Conservation (phyloP, 2,113 vertebrate genomes). For the Casuarius casuarius region DNA sequence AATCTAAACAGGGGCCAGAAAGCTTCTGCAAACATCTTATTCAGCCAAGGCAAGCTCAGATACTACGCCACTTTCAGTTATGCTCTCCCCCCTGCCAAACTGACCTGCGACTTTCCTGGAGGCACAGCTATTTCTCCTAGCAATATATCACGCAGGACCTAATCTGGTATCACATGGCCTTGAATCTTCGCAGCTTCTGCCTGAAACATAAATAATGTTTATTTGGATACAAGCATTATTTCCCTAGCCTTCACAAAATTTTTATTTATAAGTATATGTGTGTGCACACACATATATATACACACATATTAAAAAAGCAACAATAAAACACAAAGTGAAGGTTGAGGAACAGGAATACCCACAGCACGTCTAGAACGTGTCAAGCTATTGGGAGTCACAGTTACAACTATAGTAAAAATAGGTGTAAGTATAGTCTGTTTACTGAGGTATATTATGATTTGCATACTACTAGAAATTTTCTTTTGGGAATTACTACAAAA, state of each 20-base stretch:
- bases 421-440: background rate
- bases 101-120: background rate
- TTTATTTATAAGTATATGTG: background rate
- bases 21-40: background rate
- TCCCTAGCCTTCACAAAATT: background rate
- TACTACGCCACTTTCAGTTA: background rate
- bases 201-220: background rate
- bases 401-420: background rate
- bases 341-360: background rate
- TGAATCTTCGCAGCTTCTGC: background rate
- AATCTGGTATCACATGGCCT: accelerated
- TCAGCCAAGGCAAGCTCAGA: background rate
- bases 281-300: background rate
- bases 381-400: background rate
- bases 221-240: background rate
- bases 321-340: background rate
- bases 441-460: background rate
- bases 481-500: background rate
- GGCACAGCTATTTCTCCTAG: background rate
- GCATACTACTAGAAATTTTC: background rate
- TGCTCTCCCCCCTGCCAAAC: background rate
- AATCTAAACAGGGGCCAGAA: background rate
- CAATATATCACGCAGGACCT: background rate
- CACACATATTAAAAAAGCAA: background rate
- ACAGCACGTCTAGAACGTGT: background rate